Evolutionary conservation across 2,113 vertebrate genomes (phyloP).

Genomic region (Tympanuchus pallidicinctus): DNA sequence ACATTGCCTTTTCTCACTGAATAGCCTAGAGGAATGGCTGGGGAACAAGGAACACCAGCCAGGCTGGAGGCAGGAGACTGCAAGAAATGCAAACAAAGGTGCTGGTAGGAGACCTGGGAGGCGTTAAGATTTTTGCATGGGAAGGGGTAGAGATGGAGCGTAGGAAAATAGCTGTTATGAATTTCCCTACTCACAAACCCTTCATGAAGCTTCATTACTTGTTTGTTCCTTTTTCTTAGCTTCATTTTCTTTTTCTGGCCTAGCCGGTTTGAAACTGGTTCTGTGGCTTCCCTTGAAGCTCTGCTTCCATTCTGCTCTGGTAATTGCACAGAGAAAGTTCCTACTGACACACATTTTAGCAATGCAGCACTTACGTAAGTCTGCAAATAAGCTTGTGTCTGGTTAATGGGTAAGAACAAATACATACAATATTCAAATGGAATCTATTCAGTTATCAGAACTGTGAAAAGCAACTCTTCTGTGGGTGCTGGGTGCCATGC

Average conservation of each 20-base stretch:
- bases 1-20: background rate
- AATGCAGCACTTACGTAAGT: background rate
- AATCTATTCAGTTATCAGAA: background rate
- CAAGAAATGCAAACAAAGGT: background rate
- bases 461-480: background rate
- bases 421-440: background rate
- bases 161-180: background rate
- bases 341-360: background rate
- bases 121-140: background rate
- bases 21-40: background rate
- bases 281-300: slow-evolving; percentile 55
- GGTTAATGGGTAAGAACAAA: background rate
- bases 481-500: background rate
- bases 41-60: background rate
- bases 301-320: background rate
- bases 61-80: background rate
- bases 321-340: background rate
- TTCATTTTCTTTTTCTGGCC: slow-evolving; percentile 14
- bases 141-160: background rate
- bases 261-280: slow-evolving; percentile 69
- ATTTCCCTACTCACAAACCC: background rate
- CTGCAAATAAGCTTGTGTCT: background rate
- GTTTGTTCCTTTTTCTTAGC: background rate
- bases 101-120: background rate
- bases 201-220: background rate